Evolutionary conservation across 2,113 vertebrate species (phyloP).

Genomic region (Choloepus hoffmanni): DNA sequence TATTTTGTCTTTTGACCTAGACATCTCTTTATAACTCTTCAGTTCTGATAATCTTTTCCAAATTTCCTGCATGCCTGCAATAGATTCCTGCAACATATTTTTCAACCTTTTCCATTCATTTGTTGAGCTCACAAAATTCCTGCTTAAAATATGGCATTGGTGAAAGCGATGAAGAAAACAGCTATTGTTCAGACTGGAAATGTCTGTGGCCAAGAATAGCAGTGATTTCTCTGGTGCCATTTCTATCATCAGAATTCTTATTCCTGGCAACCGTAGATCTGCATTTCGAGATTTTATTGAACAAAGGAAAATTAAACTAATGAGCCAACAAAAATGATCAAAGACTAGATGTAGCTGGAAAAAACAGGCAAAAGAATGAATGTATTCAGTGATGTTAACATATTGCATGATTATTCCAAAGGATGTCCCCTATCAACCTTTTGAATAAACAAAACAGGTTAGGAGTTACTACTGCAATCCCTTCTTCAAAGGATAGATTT

Average conservation of each 20-base stretch:
- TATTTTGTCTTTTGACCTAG: conserved; percentile 74
- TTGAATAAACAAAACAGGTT: conserved; percentile 75
- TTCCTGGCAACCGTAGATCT: conserved; percentile 59
- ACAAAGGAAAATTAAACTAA: conserved; percentile 69
- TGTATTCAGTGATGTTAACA: conserved; percentile 50
- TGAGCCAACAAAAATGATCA: conserved; percentile 71
- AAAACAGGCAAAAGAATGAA: conserved; percentile 58
- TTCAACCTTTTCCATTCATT: conserved; percentile 71
- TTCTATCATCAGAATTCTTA: conserved; percentile 78
- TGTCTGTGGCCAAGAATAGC: conserved; percentile 83
- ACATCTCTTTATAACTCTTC: conserved; percentile 67
- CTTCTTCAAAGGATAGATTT: conserved; percentile 64
- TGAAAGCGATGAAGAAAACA: conserved; percentile 84
- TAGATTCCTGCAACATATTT: conserved; percentile 66
- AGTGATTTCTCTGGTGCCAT: conserved; percentile 77
- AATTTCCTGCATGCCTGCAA: conserved; percentile 82
- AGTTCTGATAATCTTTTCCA: conserved; percentile 75
- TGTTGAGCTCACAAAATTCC: conserved; percentile 77
- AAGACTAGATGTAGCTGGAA: conserved; percentile 6
- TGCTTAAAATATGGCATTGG: conserved; percentile 74
- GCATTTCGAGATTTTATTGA: conserved; percentile 52
- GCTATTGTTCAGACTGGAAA: conserved; percentile 83
- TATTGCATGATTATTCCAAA: conserved; percentile 59
- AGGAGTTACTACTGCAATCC: conserved; percentile 44
- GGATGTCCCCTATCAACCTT: conserved; percentile 71